Evolutionary conservation across 2,888 invertebrate genomes (phyloP).

Genomic region (Pachliopta kotzebuea): DNA sequence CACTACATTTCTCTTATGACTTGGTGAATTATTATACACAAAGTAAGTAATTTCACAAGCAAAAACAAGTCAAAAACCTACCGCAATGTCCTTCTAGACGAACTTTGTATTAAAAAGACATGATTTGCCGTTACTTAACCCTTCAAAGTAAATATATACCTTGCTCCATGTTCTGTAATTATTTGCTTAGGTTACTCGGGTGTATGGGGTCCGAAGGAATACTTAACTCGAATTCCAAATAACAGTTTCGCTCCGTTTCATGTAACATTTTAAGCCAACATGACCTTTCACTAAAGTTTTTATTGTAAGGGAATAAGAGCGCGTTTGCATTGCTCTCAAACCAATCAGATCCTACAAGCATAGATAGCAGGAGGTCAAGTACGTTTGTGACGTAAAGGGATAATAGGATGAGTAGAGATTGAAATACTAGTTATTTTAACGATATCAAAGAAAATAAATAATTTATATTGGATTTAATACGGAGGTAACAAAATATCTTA

Average conservation of each 20-base stretch:
- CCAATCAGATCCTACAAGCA: conserved; percentile 29
- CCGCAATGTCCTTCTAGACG: too few relatives aligned
- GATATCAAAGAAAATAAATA: neutral
- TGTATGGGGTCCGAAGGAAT: neutral
- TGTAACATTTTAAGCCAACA: neutral
- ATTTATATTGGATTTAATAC: neutral
- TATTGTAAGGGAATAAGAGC: conserved; percentile 2
- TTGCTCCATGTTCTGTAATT: neutral
- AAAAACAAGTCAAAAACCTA: too few relatives aligned
- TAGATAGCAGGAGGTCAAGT: conserved; percentile 38
- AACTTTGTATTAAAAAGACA: too few relatives aligned
- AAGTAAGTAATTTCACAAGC: too few relatives aligned
- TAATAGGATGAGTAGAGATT: conserved; percentile 42
- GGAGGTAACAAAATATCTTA: too few relatives aligned
- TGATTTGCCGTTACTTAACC: too few relatives aligned
- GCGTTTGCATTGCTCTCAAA: neutral
- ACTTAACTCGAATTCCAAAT: conserved; percentile 6
- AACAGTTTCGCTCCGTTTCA: neutral
- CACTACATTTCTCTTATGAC: too few relatives aligned
- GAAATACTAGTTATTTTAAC: neutral
- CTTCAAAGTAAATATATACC: neutral
- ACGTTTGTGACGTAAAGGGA: conserved; percentile 43
- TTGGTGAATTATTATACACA: too few relatives aligned
- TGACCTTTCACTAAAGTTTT: neutral
- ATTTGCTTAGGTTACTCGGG: neutral